These are phyloP conservation scores for Psittacula cyanocephala DNA, from an alignment of 2,113 vertebrate genomes.

Conservation along the genomic window DNA sequence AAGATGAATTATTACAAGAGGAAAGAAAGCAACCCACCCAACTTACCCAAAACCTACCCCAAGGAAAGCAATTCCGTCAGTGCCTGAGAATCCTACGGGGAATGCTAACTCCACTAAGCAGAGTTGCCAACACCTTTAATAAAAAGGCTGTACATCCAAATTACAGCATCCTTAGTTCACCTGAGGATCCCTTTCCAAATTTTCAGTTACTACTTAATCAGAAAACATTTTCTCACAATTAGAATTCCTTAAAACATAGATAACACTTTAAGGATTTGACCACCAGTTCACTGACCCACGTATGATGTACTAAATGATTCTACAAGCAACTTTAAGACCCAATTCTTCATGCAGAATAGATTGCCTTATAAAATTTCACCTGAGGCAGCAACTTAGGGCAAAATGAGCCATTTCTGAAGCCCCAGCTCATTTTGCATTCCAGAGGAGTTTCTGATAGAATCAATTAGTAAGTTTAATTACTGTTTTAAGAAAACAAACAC, in stretches of 20 bases:
- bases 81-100: background rate
- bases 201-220: background rate
- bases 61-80: background rate
- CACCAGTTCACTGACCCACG: background rate
- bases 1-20: background rate
- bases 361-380: background rate
- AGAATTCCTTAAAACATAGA: background rate
- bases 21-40: background rate
- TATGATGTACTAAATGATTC: background rate
- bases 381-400: background rate
- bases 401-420: constrained; percentile 4
- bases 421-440: constrained; percentile 35
- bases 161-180: background rate
- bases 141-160: background rate
- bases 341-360: background rate
- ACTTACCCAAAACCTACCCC: background rate
- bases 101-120: background rate
- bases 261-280: background rate
- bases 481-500: constrained; percentile 65
- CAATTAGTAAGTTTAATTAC: constrained; percentile 55
- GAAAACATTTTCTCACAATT: background rate
- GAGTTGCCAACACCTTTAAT: background rate
- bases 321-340: background rate
- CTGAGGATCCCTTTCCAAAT: background rate
- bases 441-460: constrained; percentile 15